Evolutionary conservation across 2,113 vertebrate species (phyloP), one percentile per base, ranked within the genome.

Genomic region (Callospermophilus lateralis): DNA sequence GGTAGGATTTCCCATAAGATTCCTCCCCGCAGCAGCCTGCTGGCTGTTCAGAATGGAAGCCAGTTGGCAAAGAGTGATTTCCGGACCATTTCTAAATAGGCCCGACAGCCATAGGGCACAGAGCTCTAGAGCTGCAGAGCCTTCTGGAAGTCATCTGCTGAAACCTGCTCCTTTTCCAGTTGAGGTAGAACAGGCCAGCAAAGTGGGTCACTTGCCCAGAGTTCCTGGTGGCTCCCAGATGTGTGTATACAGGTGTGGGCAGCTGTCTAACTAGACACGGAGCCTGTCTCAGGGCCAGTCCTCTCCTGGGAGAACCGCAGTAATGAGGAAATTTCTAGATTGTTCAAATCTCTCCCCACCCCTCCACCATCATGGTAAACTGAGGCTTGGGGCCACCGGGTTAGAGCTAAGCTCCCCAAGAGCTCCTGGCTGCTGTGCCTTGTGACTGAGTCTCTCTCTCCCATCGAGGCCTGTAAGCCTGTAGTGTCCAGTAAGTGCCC

Each of bases 161-260:
- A 13, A 42, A 6, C 6, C 39, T 1, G 11, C 73, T 70, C 1
- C 1, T 55, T 73, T 79, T 89, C 77, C 63, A 72, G n/a, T 55
- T 11, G 42, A 89, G 22, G 26, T 68, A 85, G 78, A 73, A 28
- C 8, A 24, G 24, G 61, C 61, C 61, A 63, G 34, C 39, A 48
- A 32, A 19, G 34, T 19, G 39, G 53, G 34, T 51, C 32, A 26
- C 42, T 63, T 65, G 55, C 7, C 68, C 42, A 22, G 10, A 22
- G 74, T 55, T 91, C 61, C 37, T n/a, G 7, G 51, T 16, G 51
- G 39, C 42, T 79, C 63, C n/a, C 8, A 3, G 6, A 20, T 1
- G 4, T 0, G 4, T 12, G 17, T n/a, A 4, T 11, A 9, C 24
- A 4, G 5, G 0, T 17, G 51, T 30, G 20, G 30, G 22, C 8